phyloP scores from a whole-genome alignment of 1,140 invertebrate genomes.

The Eulimnadia texana region DNA sequence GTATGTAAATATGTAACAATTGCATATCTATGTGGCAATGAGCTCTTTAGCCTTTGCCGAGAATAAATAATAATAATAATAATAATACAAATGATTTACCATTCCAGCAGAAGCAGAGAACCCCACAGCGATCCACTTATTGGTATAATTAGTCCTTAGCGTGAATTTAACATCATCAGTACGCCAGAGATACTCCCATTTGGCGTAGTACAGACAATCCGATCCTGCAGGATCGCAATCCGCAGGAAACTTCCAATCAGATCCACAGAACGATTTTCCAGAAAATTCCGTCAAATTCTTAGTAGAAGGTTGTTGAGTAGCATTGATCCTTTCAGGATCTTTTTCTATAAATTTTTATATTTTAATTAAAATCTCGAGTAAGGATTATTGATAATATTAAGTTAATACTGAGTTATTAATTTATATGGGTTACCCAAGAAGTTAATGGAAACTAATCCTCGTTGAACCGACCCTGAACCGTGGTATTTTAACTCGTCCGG shows the following conservation, averaged over 20 bases:
- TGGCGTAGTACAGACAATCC: constrained; percentile 66
- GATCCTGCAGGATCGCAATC: constrained; percentile 46
- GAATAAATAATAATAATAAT: not conserved
- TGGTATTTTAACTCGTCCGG: constrained; percentile 86
- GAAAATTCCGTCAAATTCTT: too few species aligned
- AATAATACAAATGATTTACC: constrained; percentile 40
- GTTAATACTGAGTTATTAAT: not conserved
- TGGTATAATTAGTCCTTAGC: constrained; percentile 61
- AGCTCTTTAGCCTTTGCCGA: too few species aligned
- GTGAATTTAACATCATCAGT: constrained; percentile 71
- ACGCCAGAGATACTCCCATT: constrained; percentile 64
- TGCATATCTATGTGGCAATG: too few species aligned
- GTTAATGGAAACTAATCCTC: constrained; percentile 64
- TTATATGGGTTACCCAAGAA: constrained; percentile 54
- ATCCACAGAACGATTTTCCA: constrained; percentile 42
- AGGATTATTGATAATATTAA: not conserved
- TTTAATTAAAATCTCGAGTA: not conserved
- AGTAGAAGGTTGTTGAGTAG: too few species aligned
- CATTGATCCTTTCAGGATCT: too few species aligned
- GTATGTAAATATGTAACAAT: too few species aligned
- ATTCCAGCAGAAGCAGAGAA: constrained; percentile 76
- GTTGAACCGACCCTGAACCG: constrained; percentile 56
- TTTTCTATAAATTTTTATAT: too few species aligned
- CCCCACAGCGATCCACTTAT: constrained; percentile 85
- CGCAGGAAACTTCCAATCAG: constrained; percentile 59